Base-by-base conservation (phyloP, 2,113 vertebrate species). In the Puntigrus tetrazona region DNA sequence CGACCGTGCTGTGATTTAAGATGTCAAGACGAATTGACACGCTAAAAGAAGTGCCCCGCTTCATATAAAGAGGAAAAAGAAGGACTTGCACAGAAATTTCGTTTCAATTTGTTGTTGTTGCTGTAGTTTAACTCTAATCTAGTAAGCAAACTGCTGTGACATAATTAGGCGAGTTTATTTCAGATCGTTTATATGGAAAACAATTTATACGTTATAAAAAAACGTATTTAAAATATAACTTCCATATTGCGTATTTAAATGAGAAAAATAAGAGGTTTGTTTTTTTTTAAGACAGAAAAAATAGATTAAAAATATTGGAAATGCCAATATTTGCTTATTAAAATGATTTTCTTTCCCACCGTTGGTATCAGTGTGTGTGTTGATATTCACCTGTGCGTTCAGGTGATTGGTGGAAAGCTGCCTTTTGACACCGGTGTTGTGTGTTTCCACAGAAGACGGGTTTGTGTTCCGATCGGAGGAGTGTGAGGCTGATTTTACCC, bases 401-500 rank as follows among this genome's bases (percentile, higher is more conserved):
- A 2, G 38, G 22, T 47, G 1, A 47, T 38, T 70, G 29, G 11
- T 57, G 22, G 22, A n/a, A 57, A 57, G 20, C 52, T 57, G 22
- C 1, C 1, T 57, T 22, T 14, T 85, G 45, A 84, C 20, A 27
- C 16, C 3, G 14, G 5, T 61, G 69, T 82, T 78, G 20, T 78
- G 34, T 86, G 67, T 89, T 34, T 81, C 86, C 75, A 25, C 92
- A 94, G 95, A 95, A 89, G 93, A 95, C 29, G 92, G 90, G 38
- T 95, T 95, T 50, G 88, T 95, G 36, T 96, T 93, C 92, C 91
- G 93, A 82, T 89, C 91, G n/a, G 95, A 95, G 4, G 93, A 93
- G 14, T 90, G 88, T 73, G 95, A 96, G 11, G 91, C 93, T 1
- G 93, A 94, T 84, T 94, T 92, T 86, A 88, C 92, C 83, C 91